Base-by-base conservation (phyloP, 2,888 invertebrate species). In the Trichogramma evanescens region DNA sequence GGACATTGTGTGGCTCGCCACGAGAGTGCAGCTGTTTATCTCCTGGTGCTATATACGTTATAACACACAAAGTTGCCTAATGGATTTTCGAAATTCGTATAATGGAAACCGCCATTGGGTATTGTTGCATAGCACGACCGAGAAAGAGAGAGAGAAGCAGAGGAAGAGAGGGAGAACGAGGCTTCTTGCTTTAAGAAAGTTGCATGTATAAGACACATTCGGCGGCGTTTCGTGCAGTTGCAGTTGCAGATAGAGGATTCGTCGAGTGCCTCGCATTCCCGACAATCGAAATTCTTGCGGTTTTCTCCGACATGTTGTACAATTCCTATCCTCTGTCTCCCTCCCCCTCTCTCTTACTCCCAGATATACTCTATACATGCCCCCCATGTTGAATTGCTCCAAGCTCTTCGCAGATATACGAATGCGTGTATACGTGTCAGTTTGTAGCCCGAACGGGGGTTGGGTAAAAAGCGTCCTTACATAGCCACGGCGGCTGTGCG, bases 191-290 rank as follows among this genome's bases (percentile, higher is more conserved):
- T 50, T 58, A 56, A 59, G 61, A 55, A 65, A 65, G 62, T 62
- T 59, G 52, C 54, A 58, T 55, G 57, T 46, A 57, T 54, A 56
- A 51, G 66, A 63, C 54, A 64, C 64, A 63, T 66, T 10, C 44
- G 40, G 46, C 46, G 4, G 9, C 13, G 41, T 40, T 13, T 13
- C 58, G 26, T 26, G 26, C 26, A 13, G 38, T 50, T 7, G 43
- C 58, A 46, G 54, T 55, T 13, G 62, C 44, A 6, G 40, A 44
- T 59, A 53, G n/a, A 54, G 50, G 58, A 58, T 62, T 62, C 46
- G 13, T 42, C 38, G 53, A 43, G 53, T 50, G 54, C 48, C 50
- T 58, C 56, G 26, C 58, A 52, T 58, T 61, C 57, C 54, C 26
- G 1, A 54, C 42, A 38, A 58, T 59, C 56, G 50, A 39, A 10